A percentile compares a stretch with the other conserved stretches of the same genome.
Evolutionary conservation across 2,888 invertebrate genomes (phyloP).

Genomic region (Leptinotarsa haldemani): DNA sequence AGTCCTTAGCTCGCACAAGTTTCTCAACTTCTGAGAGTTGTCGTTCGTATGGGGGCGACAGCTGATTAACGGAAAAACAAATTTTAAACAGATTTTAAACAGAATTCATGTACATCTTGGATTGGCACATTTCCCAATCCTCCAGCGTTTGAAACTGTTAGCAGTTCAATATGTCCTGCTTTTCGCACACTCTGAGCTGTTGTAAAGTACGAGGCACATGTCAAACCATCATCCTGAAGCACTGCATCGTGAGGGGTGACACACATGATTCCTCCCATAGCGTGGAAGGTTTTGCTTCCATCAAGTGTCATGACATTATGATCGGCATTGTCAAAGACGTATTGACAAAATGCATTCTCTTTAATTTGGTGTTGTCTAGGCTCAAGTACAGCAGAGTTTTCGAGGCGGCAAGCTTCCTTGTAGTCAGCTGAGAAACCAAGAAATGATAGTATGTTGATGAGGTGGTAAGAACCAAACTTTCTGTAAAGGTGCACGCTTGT

Average conservation of each 20-base stretch:
- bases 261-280: constrained; percentile 8
- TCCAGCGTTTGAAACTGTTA: neutral
- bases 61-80: no score
- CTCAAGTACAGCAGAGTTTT: neutral
- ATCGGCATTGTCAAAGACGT: constrained; percentile 6
- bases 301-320: constrained; percentile 19
- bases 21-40: no score
- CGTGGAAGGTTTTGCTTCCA: constrained; percentile 30
- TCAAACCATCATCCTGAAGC: neutral
- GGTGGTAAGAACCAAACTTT: constrained; percentile 44
- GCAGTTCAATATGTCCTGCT: neutral
- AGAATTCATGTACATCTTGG: neutral
- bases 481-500: constrained; percentile 39
- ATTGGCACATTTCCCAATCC: neutral
- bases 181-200: neutral
- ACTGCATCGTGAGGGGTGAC: neutral
- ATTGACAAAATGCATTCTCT: constrained; percentile 10
- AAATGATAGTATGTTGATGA: constrained; percentile 43
- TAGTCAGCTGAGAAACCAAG: constrained; percentile 48
- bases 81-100: no score
- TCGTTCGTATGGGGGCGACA: no score
- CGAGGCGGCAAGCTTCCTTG: constrained; percentile 38
- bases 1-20: no score
- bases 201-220: neutral
- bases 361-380: neutral